Conservation (phyloP, 2,113 vertebrate species). For the Poeciliopsis occidentalis region DNA sequence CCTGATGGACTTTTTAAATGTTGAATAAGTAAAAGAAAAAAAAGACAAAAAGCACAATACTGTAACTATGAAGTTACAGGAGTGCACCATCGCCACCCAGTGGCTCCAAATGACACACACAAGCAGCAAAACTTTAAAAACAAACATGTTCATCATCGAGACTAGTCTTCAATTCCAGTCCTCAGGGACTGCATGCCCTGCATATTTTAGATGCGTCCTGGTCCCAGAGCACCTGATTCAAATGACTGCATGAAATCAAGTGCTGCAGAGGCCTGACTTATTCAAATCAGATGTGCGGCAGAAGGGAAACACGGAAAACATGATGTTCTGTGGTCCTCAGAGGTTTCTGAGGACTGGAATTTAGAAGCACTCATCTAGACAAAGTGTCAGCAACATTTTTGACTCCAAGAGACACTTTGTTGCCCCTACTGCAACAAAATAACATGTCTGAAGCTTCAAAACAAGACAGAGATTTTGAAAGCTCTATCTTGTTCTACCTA, state of each 20-base stretch:
- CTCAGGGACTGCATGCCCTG: too few relatives aligned
- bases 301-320: too few relatives aligned
- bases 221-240: too few relatives aligned
- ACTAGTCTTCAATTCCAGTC: background rate
- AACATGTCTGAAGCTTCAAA: background rate
- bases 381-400: background rate
- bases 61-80: background rate
- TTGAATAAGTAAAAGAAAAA: background rate
- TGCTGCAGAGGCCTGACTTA: too few relatives aligned
- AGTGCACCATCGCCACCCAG: slow-evolving; percentile 58
- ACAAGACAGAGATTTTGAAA: background rate
- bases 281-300: too few relatives aligned
- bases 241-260: too few relatives aligned
- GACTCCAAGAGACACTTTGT: background rate
- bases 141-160: background rate
- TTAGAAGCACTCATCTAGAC: too few relatives aligned
- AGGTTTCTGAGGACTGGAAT: too few relatives aligned
- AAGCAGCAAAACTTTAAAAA: background rate
- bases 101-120: slow-evolving; percentile 15
- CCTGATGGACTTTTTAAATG: too few relatives aligned
- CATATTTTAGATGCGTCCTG: too few relatives aligned
- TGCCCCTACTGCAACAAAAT: background rate
- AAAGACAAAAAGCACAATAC: background rate
- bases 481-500: too few relatives aligned
- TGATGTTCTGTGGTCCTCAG: too few relatives aligned